Base-by-base conservation (phyloP, 2,797 vertebrate genomes). In the Darevskia mixta region DNA sequence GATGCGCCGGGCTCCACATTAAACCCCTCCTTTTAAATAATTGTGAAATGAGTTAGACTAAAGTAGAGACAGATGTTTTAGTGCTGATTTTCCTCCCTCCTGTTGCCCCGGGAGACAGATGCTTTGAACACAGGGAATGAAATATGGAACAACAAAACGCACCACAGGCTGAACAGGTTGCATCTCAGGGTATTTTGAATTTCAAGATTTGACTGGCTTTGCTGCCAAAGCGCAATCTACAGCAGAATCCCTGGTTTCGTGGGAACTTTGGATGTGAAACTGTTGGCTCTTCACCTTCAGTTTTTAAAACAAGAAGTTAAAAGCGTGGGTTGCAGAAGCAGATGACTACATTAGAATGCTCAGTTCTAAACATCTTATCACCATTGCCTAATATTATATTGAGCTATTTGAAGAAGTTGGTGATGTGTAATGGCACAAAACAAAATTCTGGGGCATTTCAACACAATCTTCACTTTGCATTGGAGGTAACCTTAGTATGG, bases 131-230 rank as follows among this genome's bases (percentile, higher is more conserved):
- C 23, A 35, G 23, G 38, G 72, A 73, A 67, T 82, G 35, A 64
- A 76, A 83, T 55, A 67, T 35, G 38, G 61, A 49, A 8, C 45
- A 58, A 15, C 73, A 67, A 35, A 91, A 38, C n/a, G 61, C 35
- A 88, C 49, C 55, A 75, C 69, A n/a, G 66, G 61, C 25, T 92
- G 80, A 82, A 86, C 75, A 90, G 83, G 27, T 11, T 27, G 8
- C n/a, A 10, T 66, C 13, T 66, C 29, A 69, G 10, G 41, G 5
- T 18, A 86, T 67, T 2, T 9, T 79, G 23, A 17, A 11, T 49
- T 67, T 49, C 11, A 13, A 67, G n/a, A 67, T 4, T 25, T 73
- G 43, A 23, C 35, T 9, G 8, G 49, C 15, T 75, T 66, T 64
- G 29, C 73, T 66, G 10, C 27, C 73, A 85, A 66, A 66, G 29